phyloP scores from a whole-genome alignment of 2,797 vertebrate genomes.

The Heterohyrax brucei region DNA sequence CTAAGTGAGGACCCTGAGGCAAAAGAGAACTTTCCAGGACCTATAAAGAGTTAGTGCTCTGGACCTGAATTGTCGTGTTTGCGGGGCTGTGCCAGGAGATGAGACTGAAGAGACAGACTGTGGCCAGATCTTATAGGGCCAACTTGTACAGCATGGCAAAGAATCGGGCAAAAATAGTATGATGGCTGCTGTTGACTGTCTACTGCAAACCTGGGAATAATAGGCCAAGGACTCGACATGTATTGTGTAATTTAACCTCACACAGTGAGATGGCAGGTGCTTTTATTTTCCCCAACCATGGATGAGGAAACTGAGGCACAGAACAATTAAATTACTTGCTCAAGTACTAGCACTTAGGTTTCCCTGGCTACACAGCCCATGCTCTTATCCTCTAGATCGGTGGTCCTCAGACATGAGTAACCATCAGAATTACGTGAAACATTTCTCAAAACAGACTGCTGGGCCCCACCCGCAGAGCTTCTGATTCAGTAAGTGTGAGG shows the following conservation, averaged over 20 bases:
- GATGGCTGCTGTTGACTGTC: neutral
- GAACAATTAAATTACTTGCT: neutral
- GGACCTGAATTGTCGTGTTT: neutral
- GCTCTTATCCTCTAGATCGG: neutral
- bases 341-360: neutral
- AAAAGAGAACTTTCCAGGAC: neutral
- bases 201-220: neutral
- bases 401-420: neutral
- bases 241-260: neutral
- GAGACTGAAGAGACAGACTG: neutral
- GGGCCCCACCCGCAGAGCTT: neutral
- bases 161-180: neutral
- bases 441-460: slow-evolving; percentile 16
- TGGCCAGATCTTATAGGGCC: neutral
- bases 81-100: neutral
- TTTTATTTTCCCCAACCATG: neutral
- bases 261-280: neutral
- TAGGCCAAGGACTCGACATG: neutral
- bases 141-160: neutral
- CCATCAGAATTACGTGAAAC: neutral
- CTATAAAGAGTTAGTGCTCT: neutral
- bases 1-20: neutral
- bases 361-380: neutral
- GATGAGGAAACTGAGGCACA: neutral
- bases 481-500: neutral